Percentiles rank a stretch among this genome's conserved stretches.
Evolutionary conservation across 2,888 invertebrate species (phyloP).

Genomic region (Heteropelma amictum): DNA sequence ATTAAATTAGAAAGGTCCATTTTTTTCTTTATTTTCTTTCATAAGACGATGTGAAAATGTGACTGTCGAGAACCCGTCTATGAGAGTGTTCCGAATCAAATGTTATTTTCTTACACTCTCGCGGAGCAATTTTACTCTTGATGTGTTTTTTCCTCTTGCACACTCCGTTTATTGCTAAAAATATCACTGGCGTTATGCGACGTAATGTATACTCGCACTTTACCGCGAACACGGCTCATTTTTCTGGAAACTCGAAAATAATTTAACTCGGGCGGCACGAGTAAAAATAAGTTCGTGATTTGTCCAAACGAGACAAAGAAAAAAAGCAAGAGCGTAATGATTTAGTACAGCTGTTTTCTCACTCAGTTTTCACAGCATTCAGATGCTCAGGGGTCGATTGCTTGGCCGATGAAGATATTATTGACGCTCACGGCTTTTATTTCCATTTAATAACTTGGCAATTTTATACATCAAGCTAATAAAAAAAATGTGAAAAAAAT

Average conservation of each 20-base stretch:
- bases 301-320: constrained; percentile 12
- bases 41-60: constrained; percentile 8
- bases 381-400: neutral
- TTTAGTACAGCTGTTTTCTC: neutral
- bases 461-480: no score
- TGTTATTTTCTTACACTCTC: neutral
- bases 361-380: neutral
- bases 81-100: neutral
- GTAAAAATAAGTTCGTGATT: constrained; percentile 53
- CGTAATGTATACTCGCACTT: neutral
- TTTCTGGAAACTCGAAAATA: constrained; percentile 34
- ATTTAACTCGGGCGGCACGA: constrained; percentile 33
- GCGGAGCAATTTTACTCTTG: no score
- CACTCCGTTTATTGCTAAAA: no score
- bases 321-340: constrained; percentile 11
- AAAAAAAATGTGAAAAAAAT: no score
- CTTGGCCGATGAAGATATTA: neutral
- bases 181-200: neutral
- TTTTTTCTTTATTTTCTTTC: constrained; percentile 26
- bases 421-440: neutral
- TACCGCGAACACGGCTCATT: neutral
- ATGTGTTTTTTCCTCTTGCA: no score
- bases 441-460: neutral
- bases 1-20: constrained; percentile 45
- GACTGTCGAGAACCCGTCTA: neutral